Base-by-base conservation (phyloP, 35 echinoderm and acorn worm genomes). In the Anneissia japonica region DNA sequence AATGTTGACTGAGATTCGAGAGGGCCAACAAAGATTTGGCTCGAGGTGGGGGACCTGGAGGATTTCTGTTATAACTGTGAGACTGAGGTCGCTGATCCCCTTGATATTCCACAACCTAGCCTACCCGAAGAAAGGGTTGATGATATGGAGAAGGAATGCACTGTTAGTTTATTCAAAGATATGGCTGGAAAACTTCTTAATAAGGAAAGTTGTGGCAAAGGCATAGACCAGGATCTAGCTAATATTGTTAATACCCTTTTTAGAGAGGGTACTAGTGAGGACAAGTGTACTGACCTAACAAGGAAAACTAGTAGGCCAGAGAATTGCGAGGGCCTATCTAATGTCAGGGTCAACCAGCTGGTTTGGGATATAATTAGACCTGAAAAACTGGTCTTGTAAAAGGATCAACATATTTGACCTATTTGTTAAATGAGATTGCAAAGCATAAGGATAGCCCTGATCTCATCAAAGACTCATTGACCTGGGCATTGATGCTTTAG, bases 191-290 rank as follows among this genome's bases (percentile, higher is more conserved):
- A 81, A 32, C 30, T 81, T 13, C 35, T 81, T 2, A 13, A 38
- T 29, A 37, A 40, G 36, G 79, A 40, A 3, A 38, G 30, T 12
- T 81, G 79, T 81, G 79, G 38, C 36, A 39, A 10, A 9, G 13
- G 16, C 40, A 39, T 39, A 12, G 36, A 81, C 23, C 23, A 36
- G 17, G 35, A 81, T 9, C 38, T 81, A 30, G 35, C 79, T 10
- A 37, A 10, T 36, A 81, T 81, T 38, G 37, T 81, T 30, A 81
- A 81, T 81, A 39, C 35, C 34, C 36, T 77, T 14, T 81, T 81
- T 39, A 38, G 79, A 39, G 79, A 81, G 35, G 79, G 79, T 81
- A 81, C 30, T 30, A 30, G 35, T 81, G 79, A 37, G 5, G 79
- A 81, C 6, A 81, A 37, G 26, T 39, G 17, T 39, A 81, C 0